A percentile compares a stretch with the other conserved stretches of the same genome.
Evolutionary conservation across 53 echinoderm and acorn worm genomes (phyloP).

Genomic region (Holothuria scabra): DNA sequence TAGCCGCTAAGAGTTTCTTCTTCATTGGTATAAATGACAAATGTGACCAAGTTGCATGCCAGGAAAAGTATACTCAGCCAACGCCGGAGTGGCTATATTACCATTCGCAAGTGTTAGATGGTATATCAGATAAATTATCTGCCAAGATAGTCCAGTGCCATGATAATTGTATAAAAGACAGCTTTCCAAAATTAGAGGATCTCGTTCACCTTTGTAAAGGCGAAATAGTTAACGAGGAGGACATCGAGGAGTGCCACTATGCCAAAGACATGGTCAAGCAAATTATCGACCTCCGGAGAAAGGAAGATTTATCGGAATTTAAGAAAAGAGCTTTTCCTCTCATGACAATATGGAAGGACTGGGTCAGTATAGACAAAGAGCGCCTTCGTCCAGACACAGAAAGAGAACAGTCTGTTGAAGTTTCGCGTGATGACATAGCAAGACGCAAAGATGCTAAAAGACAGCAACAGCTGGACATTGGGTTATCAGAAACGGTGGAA

Average conservation of each 20-base stretch:
- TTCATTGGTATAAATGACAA: too few species aligned
- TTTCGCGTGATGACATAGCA: not conserved
- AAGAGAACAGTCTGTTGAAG: slow-evolving; percentile 5
- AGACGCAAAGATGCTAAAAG: slow-evolving; percentile 4
- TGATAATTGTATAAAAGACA: too few species aligned
- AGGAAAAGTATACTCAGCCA: too few species aligned
- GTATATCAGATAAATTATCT: too few species aligned
- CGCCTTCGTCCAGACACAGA: slow-evolving; percentile 11
- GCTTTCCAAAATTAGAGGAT: too few species aligned
- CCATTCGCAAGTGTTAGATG: too few species aligned
- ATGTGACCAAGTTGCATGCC: too few species aligned
- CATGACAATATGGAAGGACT: not conserved
- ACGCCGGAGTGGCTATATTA: too few species aligned
- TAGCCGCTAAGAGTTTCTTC: too few species aligned
- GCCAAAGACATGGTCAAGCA: not conserved
- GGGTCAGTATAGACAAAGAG: slow-evolving; percentile 27
- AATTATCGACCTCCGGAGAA: not conserved
- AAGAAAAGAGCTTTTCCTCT: not conserved
- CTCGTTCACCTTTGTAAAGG: too few species aligned
- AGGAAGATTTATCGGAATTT: not conserved
- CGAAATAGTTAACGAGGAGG: too few species aligned
- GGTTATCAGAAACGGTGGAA: slow-evolving; percentile 4
- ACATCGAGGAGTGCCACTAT: not conserved
- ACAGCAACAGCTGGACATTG: not conserved
- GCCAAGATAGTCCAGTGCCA: too few species aligned